Base-by-base conservation (phyloP, 1,140 invertebrate genomes). In the Drosophila setifemur region DNA sequence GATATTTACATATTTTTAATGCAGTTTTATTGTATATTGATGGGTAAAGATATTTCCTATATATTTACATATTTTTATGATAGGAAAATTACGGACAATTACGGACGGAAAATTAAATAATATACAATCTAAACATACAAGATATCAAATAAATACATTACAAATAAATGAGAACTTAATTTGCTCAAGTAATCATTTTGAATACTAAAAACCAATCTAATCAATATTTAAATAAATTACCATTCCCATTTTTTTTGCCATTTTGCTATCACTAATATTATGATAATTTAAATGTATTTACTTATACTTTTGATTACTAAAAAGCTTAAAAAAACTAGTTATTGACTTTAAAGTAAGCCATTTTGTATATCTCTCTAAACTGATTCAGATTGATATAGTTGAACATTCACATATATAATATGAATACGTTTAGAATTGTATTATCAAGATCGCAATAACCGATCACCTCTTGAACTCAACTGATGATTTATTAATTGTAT, bases 401-500 rank as follows among this genome's bases (percentile, higher is more conserved):
- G 6, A 6, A 14, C 11, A 1, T 11, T n/a, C 4, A 14, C 2
- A 29, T 3, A 25, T 11, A 31, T n/a, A n/a, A n/a, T n/a, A 25
- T 55, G 28, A 31, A 55, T 55, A 52, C 23, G 6, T 18, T 23
- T 55, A 40, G 25, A 21, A 33, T 25, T 1, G 25, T n/a, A 18
- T 29, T 60, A 42, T 57, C 52, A 18, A 11, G 19, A 53, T 7
- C 1, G 1, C 2, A 8, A 33, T 43, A 42, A 26, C 6, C 21
- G 57, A 61, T 57, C 25, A 33, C 35, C 23, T 23, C 4, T 6
- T 26, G 21, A 31, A 28, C 9, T 19, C 8, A 55, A 16, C 18
- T 49, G 57, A 48, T 64, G 57, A 64, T 63, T 64, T 64, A 64
- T 64, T 64, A 64, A 64, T 64, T 40, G 14, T 19, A 29, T 40